These are phyloP conservation scores for Wasmannia auropunctata DNA, from an alignment of 1,140 invertebrate genomes.

Conservation along the genomic window DNA sequence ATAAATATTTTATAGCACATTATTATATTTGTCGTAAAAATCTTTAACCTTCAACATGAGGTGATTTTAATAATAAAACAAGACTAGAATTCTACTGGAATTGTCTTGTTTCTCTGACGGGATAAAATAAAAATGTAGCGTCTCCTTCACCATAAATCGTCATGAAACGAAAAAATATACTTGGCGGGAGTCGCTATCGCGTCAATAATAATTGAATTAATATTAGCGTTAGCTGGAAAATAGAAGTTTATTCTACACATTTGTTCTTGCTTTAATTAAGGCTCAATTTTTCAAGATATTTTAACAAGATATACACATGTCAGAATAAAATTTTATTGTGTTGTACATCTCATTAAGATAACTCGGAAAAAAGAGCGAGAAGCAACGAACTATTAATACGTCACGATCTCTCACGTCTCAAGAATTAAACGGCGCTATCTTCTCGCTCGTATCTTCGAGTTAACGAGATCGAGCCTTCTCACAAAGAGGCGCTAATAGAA, in stretches of 20 bases:
- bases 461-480: background rate
- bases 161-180: no score
- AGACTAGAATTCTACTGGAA: background rate
- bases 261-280: background rate
- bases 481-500: slow-evolving; percentile 13
- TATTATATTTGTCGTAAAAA: background rate
- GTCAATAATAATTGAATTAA: background rate
- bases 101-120: background rate
- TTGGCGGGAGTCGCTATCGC: no score
- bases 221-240: background rate
- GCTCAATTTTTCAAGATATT: background rate
- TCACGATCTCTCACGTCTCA: background rate
- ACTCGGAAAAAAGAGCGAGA: no score
- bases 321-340: background rate
- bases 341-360: no score
- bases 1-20: background rate
- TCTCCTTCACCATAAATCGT: no score
- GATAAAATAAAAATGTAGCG: background rate
- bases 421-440: background rate
- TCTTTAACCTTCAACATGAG: background rate
- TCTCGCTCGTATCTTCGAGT: background rate
- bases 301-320: background rate
- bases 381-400: background rate
- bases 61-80: background rate
- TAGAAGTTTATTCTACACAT: background rate